Evolutionary conservation across 2,797 vertebrate species (phyloP).

Genomic region (Parotocinclus haroldoi): DNA sequence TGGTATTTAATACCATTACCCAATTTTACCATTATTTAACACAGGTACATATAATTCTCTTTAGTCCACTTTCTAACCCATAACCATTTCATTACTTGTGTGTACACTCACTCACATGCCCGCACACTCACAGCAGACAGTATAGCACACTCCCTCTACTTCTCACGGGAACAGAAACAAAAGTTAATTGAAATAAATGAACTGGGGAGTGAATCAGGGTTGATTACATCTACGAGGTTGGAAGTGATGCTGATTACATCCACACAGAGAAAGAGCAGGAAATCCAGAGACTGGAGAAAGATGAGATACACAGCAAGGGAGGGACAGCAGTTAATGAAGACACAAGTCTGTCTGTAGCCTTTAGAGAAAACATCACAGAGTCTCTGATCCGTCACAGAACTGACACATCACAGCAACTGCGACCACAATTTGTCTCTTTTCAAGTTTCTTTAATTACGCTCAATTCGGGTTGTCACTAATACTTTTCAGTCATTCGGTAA

Average conservation of each 20-base stretch:
- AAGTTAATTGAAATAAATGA: slow-evolving; percentile 71
- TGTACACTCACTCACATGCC: slow-evolving; percentile 28
- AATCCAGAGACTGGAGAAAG: slow-evolving; percentile 22
- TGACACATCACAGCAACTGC: slow-evolving; percentile 10
- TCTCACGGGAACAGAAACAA: slow-evolving; percentile 58
- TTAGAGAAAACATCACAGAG: slow-evolving; percentile 43
- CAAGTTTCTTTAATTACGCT: slow-evolving; percentile 61
- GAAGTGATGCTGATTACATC: slow-evolving; percentile 59
- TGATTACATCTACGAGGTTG: slow-evolving; percentile 60
- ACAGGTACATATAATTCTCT: slow-evolving; percentile 46
- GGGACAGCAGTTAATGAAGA: slow-evolving; percentile 52
- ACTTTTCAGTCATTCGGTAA: slow-evolving; percentile 56
- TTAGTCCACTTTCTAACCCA: slow-evolving; percentile 42
- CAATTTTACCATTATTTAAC: slow-evolving; percentile 40
- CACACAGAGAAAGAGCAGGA: slow-evolving; percentile 42
- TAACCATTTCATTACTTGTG: slow-evolving; percentile 49
- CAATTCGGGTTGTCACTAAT: slow-evolving; percentile 58
- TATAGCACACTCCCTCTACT: slow-evolving; percentile 38
- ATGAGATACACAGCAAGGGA: neutral
- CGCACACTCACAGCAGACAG: slow-evolving; percentile 21
- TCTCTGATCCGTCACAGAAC: slow-evolving; percentile 12
- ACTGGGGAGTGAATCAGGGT: slow-evolving; percentile 61
- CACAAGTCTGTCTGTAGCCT: slow-evolving; percentile 47
- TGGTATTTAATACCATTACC: slow-evolving; percentile 38
- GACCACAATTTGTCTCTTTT: slow-evolving; percentile 8